Evolutionary conservation across 2,888 invertebrate species (phyloP), one percentile per base, ranked within the genome.

Genomic region (Agrotis puta): DNA sequence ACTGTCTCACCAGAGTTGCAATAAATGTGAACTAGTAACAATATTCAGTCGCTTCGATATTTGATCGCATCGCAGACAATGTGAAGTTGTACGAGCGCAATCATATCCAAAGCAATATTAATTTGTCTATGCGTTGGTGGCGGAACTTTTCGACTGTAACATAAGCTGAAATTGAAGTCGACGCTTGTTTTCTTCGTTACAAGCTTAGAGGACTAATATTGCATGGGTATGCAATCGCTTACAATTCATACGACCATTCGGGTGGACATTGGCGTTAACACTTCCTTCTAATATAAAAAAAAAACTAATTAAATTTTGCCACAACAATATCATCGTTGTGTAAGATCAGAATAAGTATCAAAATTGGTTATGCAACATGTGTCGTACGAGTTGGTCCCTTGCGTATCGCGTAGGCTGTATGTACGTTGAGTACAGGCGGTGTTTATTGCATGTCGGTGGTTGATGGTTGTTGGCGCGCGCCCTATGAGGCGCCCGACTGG

Each of bases 361-460:
- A 67, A 58, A 43, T 43, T 2, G 7, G 13, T 20, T 22, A 1
- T 20, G 11, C 24, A 22, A 20, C 13, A 54, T 74, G 62, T 24
- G 84, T 88, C 87, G 86, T 88, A 86, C 88, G 88, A 83, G 83
- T 85, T 82, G 81, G 57, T 65, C 61, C 73, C 69, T 20, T 4
- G 57, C 69, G 79, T 69, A 63, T 58, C 72, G 83, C 72, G 82
- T 83, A 84, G 88, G 83, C 74, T 81, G 83, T 76, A 81, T 84
- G 85, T 88, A 88, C 84, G 87, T 87, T 86, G 87, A 91, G 91
- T 93, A 91, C 91, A 92, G 92, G 92, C 93, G 82, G 93, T 94
- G 93, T 93, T 94, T 91, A 93, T 92, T 95, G 95, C 95, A 95
- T 95, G 95, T 94, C 91, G 94, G 94, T 94, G 95, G 92, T 93